Conservation (phyloP, 2,888 invertebrate genomes). For the Augochlorella aurata region DNA sequence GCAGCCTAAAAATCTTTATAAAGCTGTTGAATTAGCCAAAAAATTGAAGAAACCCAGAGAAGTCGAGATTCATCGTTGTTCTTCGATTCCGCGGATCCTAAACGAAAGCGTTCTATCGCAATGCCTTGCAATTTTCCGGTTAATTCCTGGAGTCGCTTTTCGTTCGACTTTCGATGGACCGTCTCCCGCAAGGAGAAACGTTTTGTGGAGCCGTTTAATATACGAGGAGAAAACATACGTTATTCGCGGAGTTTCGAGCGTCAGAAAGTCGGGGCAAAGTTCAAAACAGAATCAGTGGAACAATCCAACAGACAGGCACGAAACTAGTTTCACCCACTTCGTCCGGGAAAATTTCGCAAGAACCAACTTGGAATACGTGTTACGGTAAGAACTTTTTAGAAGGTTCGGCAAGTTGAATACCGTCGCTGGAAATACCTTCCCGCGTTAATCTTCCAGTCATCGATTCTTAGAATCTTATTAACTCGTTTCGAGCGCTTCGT, state of each 20-base stretch:
- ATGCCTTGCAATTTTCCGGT: not conserved
- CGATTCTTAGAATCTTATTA: not conserved
- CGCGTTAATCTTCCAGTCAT: conserved; percentile 3
- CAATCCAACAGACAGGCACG: conserved; percentile 26
- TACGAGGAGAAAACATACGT: conserved; percentile 27
- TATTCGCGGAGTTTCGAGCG: conserved; percentile 18
- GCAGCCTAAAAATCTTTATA: too few relatives aligned
- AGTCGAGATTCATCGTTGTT: not conserved
- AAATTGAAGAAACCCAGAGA: too few relatives aligned
- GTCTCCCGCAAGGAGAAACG: not conserved
- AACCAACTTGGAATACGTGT: conserved; percentile 10
- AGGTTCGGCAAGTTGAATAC: not conserved
- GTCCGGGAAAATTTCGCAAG: conserved; percentile 19
- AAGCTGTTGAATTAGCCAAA: too few relatives aligned
- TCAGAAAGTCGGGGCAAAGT: conserved; percentile 27
- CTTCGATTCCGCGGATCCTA: not conserved
- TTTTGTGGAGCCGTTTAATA: conserved; percentile 17
- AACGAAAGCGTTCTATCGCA: too few relatives aligned
- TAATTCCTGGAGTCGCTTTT: not conserved
- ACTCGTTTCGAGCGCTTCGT: not conserved
- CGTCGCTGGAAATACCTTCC: not conserved
- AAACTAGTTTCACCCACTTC: conserved; percentile 35
- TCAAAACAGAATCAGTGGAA: conserved; percentile 34
- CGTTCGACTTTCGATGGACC: not conserved
- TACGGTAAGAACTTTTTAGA: conserved; percentile 17